phyloP scores from a whole-genome alignment of 2,888 invertebrate genomes.

The Coelopa pilipes region DNA sequence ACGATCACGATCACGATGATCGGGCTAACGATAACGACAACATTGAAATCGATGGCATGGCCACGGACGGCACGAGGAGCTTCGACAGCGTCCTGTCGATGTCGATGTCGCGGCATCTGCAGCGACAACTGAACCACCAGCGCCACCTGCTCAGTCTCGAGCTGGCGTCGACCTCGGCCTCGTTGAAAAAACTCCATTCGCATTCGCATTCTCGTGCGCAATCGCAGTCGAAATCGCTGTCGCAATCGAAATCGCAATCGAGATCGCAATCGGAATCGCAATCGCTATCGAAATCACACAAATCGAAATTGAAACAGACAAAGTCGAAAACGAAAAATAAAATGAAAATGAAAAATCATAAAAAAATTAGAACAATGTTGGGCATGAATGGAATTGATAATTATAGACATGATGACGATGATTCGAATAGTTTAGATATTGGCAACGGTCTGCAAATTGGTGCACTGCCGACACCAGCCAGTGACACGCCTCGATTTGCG shows the following conservation, averaged over 20 bases:
- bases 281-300: no score
- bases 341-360: slow-evolving; percentile 62
- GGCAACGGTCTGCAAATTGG: slow-evolving; percentile 65
- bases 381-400: slow-evolving; percentile 65
- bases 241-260: no score
- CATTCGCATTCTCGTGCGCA: no score
- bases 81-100: slow-evolving; percentile 65
- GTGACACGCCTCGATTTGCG: slow-evolving; percentile 68
- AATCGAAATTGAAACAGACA: no score
- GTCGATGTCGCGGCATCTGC: slow-evolving; percentile 67
- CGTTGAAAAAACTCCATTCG: no score
- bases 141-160: slow-evolving; percentile 67
- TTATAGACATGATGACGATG: slow-evolving; percentile 58
- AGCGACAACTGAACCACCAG: slow-evolving; percentile 67
- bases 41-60: no score
- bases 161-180: slow-evolving; percentile 45
- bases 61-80: slow-evolving; percentile 58
- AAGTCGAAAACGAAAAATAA: no score
- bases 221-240: no score
- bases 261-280: no score
- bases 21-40: slow-evolving; percentile 26
- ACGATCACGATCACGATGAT: slow-evolving; percentile 34
- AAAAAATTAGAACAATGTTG: slow-evolving; percentile 66
- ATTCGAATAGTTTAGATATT: slow-evolving; percentile 62
- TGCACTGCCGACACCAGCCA: slow-evolving; percentile 67